Evolutionary conservation across 2,113 vertebrate genomes (phyloP), one percentile per base, ranked within the genome.

Genomic region (Carassius gibelio): DNA sequence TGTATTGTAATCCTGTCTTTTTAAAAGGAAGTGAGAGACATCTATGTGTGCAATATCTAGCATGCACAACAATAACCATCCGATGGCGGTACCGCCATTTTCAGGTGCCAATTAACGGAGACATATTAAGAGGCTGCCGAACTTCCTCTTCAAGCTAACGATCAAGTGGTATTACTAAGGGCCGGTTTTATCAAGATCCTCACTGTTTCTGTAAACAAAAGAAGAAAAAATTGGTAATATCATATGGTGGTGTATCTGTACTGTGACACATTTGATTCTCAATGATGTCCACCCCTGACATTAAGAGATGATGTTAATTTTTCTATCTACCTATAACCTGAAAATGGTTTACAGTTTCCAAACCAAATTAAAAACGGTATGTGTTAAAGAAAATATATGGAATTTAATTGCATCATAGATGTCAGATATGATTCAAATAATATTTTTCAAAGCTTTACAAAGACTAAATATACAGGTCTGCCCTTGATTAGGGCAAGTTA

Each of bases 371-470:
- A 84, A 79, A 66, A 66, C 68, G 3, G 57, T 77, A 30, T 76
- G 26, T 87, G 71, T 76, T 77, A 85, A 87, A 66, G 4, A 66
- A 13, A 81, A 38, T 85, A 83, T 85, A 85, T 77, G 57, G 42
- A 77, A 26, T 85, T 83, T 66, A 81, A 83, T 9, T 78, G 75
- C 83, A 88, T 92, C 90, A 91, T 87, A 83, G 61, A 75, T 84
- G 82, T 91, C 90, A 91, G 90, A 91, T 86, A 93, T 90, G 86
- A 92, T 90, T 92, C 89, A 94, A 92, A 93, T 93, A 93, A 92
- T 93, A 93, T 93, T 93, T 94, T 94, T 91, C 90, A 91, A 93
- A 94, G 92, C 91, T 93, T 94, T 93, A 93, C 92, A 93, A 90
- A 90, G 89, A 92, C 75, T 84, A 76, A 86, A 86, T 90, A 90